Base-by-base conservation (phyloP, 2,797 vertebrate species). In the Cuculus canorus region DNA sequence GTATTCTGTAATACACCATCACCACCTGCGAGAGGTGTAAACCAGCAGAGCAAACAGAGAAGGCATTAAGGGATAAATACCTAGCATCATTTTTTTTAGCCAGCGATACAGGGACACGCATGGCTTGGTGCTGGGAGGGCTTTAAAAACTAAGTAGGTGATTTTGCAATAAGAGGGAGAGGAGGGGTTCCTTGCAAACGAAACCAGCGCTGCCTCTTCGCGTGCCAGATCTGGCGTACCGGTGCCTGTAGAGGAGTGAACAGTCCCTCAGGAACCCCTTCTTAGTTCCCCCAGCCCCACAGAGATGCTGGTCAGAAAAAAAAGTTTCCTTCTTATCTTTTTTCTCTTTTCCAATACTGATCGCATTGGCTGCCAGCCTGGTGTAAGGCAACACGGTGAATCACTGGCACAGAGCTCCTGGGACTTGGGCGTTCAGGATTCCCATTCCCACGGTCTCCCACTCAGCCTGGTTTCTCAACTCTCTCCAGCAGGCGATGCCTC, bases 391-490 rank as follows among this genome's bases (percentile, higher is more conserved):
- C 1, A 9, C 24, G 2, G 50, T 97, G 96, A 96, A 59, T 97
- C 93, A 95, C 89, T 12, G 45, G 39, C 85, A 69, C 59, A 11
- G 66, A 43, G 54, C 45, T 63, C 93, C 72, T 24, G 12, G 66
- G 35, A 60, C 89, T 64, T 8, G 1, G 47, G 82, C 3, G 0
- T 43, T 88, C 11, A n/a, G 70, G 53, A 66, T 35, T 63, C 82
- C 73, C 0, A 1, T 97, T 96, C 95, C 93, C 95, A 97, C 77
- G 66, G 54, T 57, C 91, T 93, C 91, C 85, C 59, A 65, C 91
- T 92, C 71, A 57, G 1, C 11, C 27, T 28, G 37, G 28, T 95
- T 97, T 92, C 93, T 41, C 93, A 95, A 89, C 78, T 54, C 65
- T 54, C 56, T 76, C 69, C 76, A 22, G 56, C 35, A 60, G 70